Base-by-base conservation (phyloP, 2,888 invertebrate genomes). In the Pecten maximus region DNA sequence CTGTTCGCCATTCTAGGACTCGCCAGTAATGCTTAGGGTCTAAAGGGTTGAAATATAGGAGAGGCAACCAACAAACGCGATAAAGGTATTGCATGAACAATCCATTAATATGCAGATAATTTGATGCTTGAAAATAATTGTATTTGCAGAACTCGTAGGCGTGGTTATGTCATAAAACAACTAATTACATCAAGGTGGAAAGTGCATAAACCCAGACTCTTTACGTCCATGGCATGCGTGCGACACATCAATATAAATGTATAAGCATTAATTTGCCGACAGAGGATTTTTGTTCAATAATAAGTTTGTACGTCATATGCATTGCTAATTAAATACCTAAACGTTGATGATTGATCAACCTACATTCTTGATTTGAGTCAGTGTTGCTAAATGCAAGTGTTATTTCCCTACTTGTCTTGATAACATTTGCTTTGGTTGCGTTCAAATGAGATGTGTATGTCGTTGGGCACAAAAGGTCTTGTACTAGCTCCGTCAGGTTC, bases 311-410 rank as follows among this genome's bases (percentile, higher is more conserved):
- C 74, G 28, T 74, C 28, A 35, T 35, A 28, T 74, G 35, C 28
- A 28, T 74, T 35, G 23, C 74, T 35, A 35, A 74, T 74, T 74
- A 74, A 74, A 23, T 74, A 74, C 28, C 54, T 0, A 28, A 8
- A 6, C 35, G 35, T 35, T n/a, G 8, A 35, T 74, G 74, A 74
- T 74, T 74, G 74, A 74, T 74, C 28, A 28, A 74, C 28, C 35
- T 74, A 35, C 35, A 74, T 74, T 74, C 35, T 74, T 74, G 35
- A 35, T 23, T 6, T 23, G 10, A 23, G 74, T 74, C 74, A 15
- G 35, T 74, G 74, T 74, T 74, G 28, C 74, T 74, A 28, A 74
- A 28, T 35, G 74, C 28, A 74, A 74, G 74, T 74, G 74, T 74
- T 23, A 74, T 74, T 74, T 74, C 74, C 2, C 35, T 74, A 35